These are phyloP conservation scores for Cataglyphis hispanica DNA, from an alignment of 1,140 invertebrate species.

Conservation along the genomic window DNA sequence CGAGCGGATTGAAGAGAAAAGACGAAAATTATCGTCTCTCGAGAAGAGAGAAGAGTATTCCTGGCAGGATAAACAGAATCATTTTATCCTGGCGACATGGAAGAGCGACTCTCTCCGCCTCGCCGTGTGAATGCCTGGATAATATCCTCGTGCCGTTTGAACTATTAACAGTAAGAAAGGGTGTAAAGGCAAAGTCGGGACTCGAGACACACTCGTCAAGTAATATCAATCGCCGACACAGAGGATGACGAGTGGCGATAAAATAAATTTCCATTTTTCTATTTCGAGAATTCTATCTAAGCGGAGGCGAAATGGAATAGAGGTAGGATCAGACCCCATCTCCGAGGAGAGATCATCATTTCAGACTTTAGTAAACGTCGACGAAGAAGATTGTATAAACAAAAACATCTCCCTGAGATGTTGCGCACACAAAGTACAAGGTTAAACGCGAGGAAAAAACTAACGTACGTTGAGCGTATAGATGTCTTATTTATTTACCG, in stretches of 20 bases:
- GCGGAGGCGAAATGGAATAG: neutral
- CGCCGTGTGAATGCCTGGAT: constrained; percentile 41
- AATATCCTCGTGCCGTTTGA: constrained; percentile 50
- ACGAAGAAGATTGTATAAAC: neutral
- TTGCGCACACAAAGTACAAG: neutral
- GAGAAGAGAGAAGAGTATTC: constrained; percentile 51
- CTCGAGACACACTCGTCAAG: constrained; percentile 58
- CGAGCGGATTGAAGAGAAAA: constrained; percentile 10
- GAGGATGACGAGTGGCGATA: constrained; percentile 40
- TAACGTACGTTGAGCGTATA: neutral
- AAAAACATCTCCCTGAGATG: neutral
- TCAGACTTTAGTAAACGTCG: neutral
- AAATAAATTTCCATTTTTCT: constrained; percentile 42
- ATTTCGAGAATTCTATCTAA: constrained; percentile 35
- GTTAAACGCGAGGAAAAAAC: neutral
- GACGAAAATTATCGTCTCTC: neutral
- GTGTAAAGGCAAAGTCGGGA: constrained; percentile 28
- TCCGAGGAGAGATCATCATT: neutral
- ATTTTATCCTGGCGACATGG: constrained; percentile 53
- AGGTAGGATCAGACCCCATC: neutral
- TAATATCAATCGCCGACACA: constrained; percentile 42
- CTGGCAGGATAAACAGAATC: constrained; percentile 52
- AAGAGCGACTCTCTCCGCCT: constrained; percentile 32
- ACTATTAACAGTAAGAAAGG: constrained; percentile 10
- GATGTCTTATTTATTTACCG: constrained; percentile 26